These are phyloP conservation scores for Dasysyrphus tricinctus DNA, from an alignment of 2,888 invertebrate genomes.

Conservation along the genomic window DNA sequence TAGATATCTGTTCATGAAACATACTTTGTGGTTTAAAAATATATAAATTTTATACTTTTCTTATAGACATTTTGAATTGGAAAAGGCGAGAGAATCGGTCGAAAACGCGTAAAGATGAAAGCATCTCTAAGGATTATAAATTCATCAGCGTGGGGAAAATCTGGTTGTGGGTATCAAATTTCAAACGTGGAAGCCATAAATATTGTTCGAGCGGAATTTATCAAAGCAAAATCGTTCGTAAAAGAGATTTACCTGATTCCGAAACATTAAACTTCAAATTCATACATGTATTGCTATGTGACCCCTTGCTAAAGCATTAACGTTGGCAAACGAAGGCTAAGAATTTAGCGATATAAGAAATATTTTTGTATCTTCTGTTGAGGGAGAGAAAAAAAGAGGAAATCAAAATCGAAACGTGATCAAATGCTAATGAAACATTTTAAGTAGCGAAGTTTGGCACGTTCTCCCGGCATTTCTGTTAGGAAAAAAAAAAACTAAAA, in stretches of 20 bases:
- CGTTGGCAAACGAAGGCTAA: neutral
- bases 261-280: slow-evolving; percentile 6
- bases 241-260: slow-evolving; percentile 2
- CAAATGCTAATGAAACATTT: slow-evolving; percentile 61
- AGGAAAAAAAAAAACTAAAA: neutral
- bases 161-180: neutral
- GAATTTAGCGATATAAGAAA: neutral
- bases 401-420: slow-evolving; percentile 64
- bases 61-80: neutral
- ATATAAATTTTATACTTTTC: neutral
- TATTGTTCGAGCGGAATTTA: slow-evolving; percentile 10
- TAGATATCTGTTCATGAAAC: slow-evolving; percentile 13
- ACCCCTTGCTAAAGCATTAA: neutral
- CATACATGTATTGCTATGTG: neutral
- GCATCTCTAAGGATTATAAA: slow-evolving; percentile 11
- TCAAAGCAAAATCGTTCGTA: slow-evolving; percentile 18
- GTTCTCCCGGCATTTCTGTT: neutral
- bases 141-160: neutral
- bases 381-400: neutral
- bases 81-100: neutral
- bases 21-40: slow-evolving; percentile 8
- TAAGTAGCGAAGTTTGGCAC: slow-evolving; percentile 26
- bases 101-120: slow-evolving; percentile 14
- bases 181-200: slow-evolving; percentile 11
- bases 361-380: slow-evolving; percentile 10